Evolutionary conservation across 2,888 invertebrate genomes (phyloP).

Genomic region (Cephus rjabovi): DNA sequence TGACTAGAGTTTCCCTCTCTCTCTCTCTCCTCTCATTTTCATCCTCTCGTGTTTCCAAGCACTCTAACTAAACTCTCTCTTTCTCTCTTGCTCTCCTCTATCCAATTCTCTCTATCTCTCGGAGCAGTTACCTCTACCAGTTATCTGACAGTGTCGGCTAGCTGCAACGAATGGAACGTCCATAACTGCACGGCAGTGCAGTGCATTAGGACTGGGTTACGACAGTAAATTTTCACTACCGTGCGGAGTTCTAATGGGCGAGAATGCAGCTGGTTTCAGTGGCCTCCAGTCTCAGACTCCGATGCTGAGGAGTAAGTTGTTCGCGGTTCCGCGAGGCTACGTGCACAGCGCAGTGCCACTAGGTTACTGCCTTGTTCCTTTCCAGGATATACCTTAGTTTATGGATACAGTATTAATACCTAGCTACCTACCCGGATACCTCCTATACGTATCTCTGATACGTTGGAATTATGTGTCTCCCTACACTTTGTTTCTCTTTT

Average conservation of each 20-base stretch:
- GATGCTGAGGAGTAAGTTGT: conserved; percentile 53
- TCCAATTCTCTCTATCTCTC: not conserved
- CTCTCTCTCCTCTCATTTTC: conserved; percentile 11
- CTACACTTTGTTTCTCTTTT: not conserved
- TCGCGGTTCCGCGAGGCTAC: conserved; percentile 46
- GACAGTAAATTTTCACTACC: conserved; percentile 66
- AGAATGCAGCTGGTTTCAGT: conserved; percentile 65
- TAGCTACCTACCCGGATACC: not conserved
- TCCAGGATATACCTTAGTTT: not conserved
- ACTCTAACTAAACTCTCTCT: conserved; percentile 8
- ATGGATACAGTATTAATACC: not conserved
- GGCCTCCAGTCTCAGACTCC: conserved; percentile 48
- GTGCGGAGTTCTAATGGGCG: conserved; percentile 64
- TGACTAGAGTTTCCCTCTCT: conserved; percentile 19
- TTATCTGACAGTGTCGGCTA: conserved; percentile 9
- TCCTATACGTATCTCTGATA: not conserved
- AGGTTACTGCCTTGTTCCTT: not conserved
- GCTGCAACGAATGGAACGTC: conserved; percentile 51
- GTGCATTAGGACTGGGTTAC: conserved; percentile 65
- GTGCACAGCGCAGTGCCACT: not conserved
- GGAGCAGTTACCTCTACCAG: not conserved
- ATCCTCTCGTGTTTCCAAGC: not conserved
- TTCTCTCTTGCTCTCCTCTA: conserved; percentile 12
- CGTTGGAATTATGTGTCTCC: not conserved
- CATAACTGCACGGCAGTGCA: conserved; percentile 55